A percentile compares a stretch with the other conserved stretches of the same genome.
Conservation (phyloP, 2,888 invertebrate species). For the Lypha dubia region DNA sequence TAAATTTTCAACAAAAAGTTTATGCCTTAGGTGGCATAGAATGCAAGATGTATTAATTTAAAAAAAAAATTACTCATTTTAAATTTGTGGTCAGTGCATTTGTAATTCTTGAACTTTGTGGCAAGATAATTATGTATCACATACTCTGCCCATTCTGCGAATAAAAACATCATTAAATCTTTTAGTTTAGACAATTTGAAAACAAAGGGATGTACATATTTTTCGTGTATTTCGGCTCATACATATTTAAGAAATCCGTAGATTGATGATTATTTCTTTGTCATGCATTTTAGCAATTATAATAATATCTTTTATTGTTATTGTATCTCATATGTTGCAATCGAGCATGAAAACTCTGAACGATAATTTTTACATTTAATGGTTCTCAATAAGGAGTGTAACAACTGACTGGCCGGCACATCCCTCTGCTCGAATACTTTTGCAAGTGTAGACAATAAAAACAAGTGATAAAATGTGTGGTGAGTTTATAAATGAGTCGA, state of each 20-base stretch:
- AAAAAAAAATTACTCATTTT: background rate
- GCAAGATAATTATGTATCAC: background rate
- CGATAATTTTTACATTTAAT: constrained; percentile 66
- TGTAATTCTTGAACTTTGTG: constrained; percentile 22
- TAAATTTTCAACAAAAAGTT: no score
- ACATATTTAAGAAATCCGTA: background rate
- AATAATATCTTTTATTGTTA: constrained; percentile 69
- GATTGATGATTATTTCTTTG: constrained; percentile 55
- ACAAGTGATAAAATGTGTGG: constrained; percentile 73
- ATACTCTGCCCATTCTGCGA: background rate
- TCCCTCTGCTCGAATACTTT: constrained; percentile 6
- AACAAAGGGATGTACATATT: constrained; percentile 30
- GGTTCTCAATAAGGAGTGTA: constrained; percentile 69
- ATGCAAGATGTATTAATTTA: no score
- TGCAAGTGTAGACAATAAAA: constrained; percentile 52
- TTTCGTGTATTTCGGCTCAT: background rate
- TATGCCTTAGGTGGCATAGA: no score
- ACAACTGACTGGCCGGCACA: constrained; percentile 25
- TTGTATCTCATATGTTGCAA: constrained; percentile 70
- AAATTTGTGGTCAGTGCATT: constrained; percentile 51
- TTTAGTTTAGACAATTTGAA: constrained; percentile 17
- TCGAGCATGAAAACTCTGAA: constrained; percentile 60
- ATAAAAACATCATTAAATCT: constrained; percentile 40
- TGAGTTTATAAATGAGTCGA: constrained; percentile 18
- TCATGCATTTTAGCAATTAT: constrained; percentile 71